Evolutionary conservation across 2,888 invertebrate genomes (phyloP).

Genomic region (Leucania comma): DNA sequence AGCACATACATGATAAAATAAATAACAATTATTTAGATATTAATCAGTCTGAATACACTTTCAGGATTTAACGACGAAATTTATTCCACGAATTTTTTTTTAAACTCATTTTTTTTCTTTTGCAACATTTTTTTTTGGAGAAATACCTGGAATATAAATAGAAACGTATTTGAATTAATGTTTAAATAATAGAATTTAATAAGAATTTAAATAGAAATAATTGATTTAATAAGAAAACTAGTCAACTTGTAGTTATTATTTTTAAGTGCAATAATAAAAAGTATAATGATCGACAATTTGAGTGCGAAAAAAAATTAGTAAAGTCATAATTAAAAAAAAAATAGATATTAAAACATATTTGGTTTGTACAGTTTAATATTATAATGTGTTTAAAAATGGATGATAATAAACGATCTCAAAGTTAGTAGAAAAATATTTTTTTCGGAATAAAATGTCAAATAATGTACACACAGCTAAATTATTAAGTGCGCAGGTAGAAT

Average conservation of each 20-base stretch:
- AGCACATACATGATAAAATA: too few species aligned
- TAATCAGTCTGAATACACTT: too few species aligned
- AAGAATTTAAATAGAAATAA: background rate
- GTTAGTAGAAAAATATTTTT: background rate
- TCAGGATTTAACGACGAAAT: too few species aligned
- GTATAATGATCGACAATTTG: constrained; percentile 25
- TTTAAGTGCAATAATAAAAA: constrained; percentile 67
- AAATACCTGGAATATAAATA: background rate
- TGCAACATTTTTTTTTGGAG: background rate
- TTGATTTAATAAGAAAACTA: constrained; percentile 28
- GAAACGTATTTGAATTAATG: background rate
- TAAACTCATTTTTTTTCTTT: background rate
- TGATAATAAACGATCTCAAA: background rate
- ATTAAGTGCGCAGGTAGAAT: background rate
- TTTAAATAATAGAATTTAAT: constrained; percentile 10
- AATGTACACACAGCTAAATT: constrained; percentile 4
- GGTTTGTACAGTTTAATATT: constrained; percentile 29
- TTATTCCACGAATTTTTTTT: too few species aligned
- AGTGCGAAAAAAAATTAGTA: constrained; percentile 31
- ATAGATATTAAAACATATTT: background rate
- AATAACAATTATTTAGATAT: too few species aligned
- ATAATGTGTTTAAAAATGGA: constrained; percentile 4
- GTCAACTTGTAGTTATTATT: constrained; percentile 38
- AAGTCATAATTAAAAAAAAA: constrained; percentile 4
- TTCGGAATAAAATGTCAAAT: background rate